Evolutionary conservation across 2,888 invertebrate species (phyloP).

Genomic region (Branchipolynoe longqiensis): DNA sequence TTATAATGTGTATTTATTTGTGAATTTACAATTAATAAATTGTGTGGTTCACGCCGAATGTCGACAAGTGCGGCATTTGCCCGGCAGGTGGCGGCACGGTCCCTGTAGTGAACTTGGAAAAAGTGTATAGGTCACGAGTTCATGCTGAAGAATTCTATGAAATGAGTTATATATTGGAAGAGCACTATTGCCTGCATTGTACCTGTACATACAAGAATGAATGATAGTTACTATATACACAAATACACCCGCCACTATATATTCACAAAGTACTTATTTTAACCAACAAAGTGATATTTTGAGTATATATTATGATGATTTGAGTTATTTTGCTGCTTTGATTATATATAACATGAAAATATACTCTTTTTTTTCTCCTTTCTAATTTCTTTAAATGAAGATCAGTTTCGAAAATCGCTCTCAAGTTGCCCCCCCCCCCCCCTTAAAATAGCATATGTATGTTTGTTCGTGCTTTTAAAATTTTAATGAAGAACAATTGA

Average conservation of each 20-base stretch:
- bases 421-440: too few species aligned
- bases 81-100: background rate
- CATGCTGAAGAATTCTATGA: background rate
- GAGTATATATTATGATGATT: conserved; percentile 7
- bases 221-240: conserved; percentile 25
- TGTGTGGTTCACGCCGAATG: background rate
- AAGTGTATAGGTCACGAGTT: too few species aligned
- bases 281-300: conserved; percentile 22
- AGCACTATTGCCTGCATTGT: background rate
- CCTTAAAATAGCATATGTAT: too few species aligned
- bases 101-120: background rate
- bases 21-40: conserved; percentile 33
- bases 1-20: conserved; percentile 36
- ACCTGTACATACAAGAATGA: conserved; percentile 17
- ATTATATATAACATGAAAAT: too few species aligned
- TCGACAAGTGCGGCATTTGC: background rate
- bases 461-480: too few species aligned
- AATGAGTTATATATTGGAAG: background rate
- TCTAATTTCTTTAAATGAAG: background rate
- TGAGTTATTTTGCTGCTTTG: conserved; percentile 17
- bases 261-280: background rate
- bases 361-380: background rate
- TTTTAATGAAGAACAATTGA: too few species aligned
- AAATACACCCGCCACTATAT: background rate
- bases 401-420: too few species aligned